phyloP scores from a whole-genome alignment of 1,140 invertebrate species.

The Meloidogyne floridensis region DNA sequence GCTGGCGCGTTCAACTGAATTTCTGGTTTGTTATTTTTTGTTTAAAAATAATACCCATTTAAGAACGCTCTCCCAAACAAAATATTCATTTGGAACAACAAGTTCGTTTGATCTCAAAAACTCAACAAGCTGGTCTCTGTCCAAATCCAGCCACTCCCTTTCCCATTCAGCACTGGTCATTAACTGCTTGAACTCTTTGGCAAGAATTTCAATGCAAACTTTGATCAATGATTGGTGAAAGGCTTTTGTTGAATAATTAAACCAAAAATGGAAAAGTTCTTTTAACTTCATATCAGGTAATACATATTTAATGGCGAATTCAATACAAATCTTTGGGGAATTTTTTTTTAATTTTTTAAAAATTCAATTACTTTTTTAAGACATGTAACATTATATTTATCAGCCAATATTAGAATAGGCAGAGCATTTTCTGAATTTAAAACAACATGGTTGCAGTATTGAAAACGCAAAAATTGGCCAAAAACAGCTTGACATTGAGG shows the following conservation, averaged over 20 bases:
- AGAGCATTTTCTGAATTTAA: slow-evolving; percentile 67
- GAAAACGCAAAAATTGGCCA: slow-evolving; percentile 67
- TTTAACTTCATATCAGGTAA: slow-evolving; percentile 67
- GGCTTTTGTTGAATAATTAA: slow-evolving; percentile 68
- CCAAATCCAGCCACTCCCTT: slow-evolving; percentile 67
- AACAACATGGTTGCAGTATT: slow-evolving; percentile 68
- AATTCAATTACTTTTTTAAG: slow-evolving; percentile 62
- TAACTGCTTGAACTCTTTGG: slow-evolving; percentile 67
- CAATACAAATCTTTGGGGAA: slow-evolving; percentile 63
- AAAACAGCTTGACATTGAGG: slow-evolving; percentile 66
- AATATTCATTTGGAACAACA: slow-evolving; percentile 55
- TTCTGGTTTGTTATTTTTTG: background rate
- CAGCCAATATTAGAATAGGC: slow-evolving; percentile 67
- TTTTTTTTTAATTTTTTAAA: background rate
- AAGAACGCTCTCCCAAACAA: slow-evolving; percentile 54
- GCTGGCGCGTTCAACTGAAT: slow-evolving; percentile 48
- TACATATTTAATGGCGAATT: slow-evolving; percentile 67
- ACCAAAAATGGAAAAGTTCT: slow-evolving; percentile 69
- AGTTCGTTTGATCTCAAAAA: slow-evolving; percentile 67
- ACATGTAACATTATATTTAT: slow-evolving; percentile 68
- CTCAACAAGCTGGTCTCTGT: slow-evolving; percentile 68
- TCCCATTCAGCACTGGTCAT: slow-evolving; percentile 67
- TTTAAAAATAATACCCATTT: slow-evolving; percentile 49
- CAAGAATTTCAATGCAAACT: slow-evolving; percentile 65
- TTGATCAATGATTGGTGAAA: slow-evolving; percentile 51